phyloP scores from a whole-genome alignment of 2,888 invertebrate species.

The Glomeris marginata region DNA sequence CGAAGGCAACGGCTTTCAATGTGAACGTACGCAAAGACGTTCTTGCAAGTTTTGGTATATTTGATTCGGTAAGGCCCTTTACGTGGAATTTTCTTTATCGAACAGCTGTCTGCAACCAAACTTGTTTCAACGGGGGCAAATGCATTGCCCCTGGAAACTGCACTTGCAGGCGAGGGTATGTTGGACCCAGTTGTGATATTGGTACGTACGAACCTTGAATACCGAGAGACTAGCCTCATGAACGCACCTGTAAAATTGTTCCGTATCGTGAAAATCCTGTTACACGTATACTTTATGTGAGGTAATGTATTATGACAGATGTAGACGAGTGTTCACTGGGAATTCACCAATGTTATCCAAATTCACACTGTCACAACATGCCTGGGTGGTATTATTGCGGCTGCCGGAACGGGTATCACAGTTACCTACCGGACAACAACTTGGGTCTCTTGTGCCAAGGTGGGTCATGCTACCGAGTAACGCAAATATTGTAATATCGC shows the following conservation, averaged over 20 bases:
- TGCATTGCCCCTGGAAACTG: slow-evolving; percentile 64
- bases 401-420: slow-evolving; percentile 58
- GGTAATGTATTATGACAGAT: slow-evolving; percentile 35
- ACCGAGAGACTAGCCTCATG: neutral
- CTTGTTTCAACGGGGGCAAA: slow-evolving; percentile 67
- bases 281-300: neutral
- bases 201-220: slow-evolving; percentile 21
- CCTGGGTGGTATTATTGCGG: slow-evolving; percentile 82
- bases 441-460: slow-evolving; percentile 30
- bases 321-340: slow-evolving; percentile 65
- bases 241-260: neutral
- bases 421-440: slow-evolving; percentile 23
- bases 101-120: slow-evolving; percentile 61
- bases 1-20: slow-evolving; percentile 58
- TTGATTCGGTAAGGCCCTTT: neutral
- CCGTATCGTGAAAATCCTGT: neutral
- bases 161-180: slow-evolving; percentile 64
- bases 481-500: no score
- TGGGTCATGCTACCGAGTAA: no score
- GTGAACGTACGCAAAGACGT: slow-evolving; percentile 50
- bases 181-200: slow-evolving; percentile 64
- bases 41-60: slow-evolving; percentile 1
- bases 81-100: neutral
- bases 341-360: slow-evolving; percentile 53
- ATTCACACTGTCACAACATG: slow-evolving; percentile 64